phyloP scores from a whole-genome alignment of 1,140 invertebrate genomes.

The Pygmarrhopalites habei region DNA sequence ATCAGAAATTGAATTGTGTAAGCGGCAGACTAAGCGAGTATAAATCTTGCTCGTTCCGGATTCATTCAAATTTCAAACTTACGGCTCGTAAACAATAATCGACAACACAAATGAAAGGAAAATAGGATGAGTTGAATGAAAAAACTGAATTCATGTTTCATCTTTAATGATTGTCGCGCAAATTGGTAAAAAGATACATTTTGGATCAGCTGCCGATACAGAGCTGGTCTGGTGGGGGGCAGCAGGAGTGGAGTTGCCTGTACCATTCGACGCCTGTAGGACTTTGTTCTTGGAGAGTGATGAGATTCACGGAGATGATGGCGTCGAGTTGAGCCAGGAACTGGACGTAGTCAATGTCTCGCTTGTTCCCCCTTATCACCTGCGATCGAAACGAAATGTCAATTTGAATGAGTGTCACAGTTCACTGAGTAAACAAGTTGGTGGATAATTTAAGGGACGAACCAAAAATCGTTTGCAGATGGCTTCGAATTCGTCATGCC shows the following conservation, averaged over 20 bases:
- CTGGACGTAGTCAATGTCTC: slow-evolving; percentile 35
- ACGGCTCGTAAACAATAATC: too few species aligned
- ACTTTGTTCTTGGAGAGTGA: slow-evolving; percentile 37
- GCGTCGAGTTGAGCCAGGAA: slow-evolving; percentile 35
- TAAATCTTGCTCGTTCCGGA: too few species aligned
- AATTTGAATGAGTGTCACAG: background rate
- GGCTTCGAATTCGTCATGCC: slow-evolving; percentile 29
- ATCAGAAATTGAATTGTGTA: too few species aligned
- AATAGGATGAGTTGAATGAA: too few species aligned
- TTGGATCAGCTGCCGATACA: too few species aligned
- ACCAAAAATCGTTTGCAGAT: slow-evolving; percentile 36
- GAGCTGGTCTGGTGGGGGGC: too few species aligned
- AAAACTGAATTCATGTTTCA: too few species aligned
- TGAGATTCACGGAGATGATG: slow-evolving; percentile 23
- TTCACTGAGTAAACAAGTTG: background rate
- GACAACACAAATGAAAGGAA: too few species aligned
- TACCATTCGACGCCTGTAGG: slow-evolving; percentile 38
- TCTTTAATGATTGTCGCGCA: too few species aligned
- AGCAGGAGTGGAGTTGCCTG: slow-evolving; percentile 17
- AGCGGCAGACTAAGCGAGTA: too few species aligned
- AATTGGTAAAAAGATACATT: too few species aligned
- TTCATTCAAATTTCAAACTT: too few species aligned
- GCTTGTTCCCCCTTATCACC: slow-evolving; percentile 34
- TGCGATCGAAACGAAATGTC: background rate
- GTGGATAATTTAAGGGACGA: background rate